Conservation (phyloP, 2,797 vertebrate genomes). For the Streptopelia turtur region DNA sequence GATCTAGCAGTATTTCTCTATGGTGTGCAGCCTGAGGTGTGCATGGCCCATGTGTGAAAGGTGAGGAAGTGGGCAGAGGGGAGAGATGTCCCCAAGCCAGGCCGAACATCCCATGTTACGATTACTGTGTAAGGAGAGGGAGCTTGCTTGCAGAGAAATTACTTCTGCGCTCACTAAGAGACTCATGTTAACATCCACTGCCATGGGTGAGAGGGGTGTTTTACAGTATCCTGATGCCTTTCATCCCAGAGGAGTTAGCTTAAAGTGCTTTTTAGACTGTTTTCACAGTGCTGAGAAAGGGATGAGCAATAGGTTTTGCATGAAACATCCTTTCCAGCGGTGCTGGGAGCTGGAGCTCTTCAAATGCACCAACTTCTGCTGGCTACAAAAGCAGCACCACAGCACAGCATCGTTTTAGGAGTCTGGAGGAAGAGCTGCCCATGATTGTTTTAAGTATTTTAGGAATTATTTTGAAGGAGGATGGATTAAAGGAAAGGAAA, state of each 20-base stretch:
- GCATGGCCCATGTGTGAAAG: not conserved
- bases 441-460: not conserved
- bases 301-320: not conserved
- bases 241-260: not conserved
- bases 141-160: not conserved
- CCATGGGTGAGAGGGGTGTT: not conserved
- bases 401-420: fast-evolving
- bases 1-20: not conserved
- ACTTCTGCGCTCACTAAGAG: fast-evolving
- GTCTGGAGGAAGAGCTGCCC: not conserved
- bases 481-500: not conserved
- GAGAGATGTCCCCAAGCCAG: not conserved
- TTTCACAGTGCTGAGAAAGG: not conserved
- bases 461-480: not conserved
- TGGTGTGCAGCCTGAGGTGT: fast-evolving
- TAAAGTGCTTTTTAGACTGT: not conserved
- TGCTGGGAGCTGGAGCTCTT: not conserved
- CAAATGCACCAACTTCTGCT: not conserved
- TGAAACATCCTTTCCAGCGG: not conserved
- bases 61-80: not conserved
- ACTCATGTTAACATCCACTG: not conserved
- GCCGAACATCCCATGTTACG: fast-evolving
- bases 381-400: not conserved
- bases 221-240: not conserved
- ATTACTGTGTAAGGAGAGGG: not conserved